Evolutionary conservation across 2,888 invertebrate species (phyloP).

Genomic region (Odontocolon sp.): DNA sequence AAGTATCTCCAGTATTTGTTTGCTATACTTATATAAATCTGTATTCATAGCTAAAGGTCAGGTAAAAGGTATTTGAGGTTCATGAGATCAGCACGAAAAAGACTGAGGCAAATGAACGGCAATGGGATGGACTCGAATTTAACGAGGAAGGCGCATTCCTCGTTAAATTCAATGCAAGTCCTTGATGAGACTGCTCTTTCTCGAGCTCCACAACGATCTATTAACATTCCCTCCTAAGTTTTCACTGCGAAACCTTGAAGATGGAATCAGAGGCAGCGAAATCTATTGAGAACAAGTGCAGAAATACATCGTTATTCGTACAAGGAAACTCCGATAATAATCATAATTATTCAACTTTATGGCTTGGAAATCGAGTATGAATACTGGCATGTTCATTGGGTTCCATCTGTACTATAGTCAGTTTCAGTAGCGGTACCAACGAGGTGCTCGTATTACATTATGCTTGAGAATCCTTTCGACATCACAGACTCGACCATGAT

Average conservation of each 20-base stretch:
- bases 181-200: not conserved
- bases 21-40: not conserved
- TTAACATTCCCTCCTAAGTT: not conserved
- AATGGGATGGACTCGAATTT: too few species aligned
- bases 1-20: constrained; percentile 20
- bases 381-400: not conserved
- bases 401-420: not conserved
- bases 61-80: not conserved
- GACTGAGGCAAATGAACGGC: constrained; percentile 23
- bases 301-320: not conserved
- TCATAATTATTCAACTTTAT: constrained; percentile 2
- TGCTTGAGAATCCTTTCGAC: not conserved
- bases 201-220: not conserved
- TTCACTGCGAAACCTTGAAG: not conserved
- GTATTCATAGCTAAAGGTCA: constrained; percentile 1
- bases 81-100: not conserved
- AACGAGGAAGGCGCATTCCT: not conserved
- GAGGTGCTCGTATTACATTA: not conserved
- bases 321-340: not conserved
- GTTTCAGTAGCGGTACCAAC: not conserved
- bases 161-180: constrained; percentile 12
- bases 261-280: not conserved
- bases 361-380: not conserved
- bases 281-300: not conserved
- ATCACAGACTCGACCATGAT: too few species aligned